Conservation (phyloP, 2,113 vertebrate genomes). For the Tupaia tana region DNA sequence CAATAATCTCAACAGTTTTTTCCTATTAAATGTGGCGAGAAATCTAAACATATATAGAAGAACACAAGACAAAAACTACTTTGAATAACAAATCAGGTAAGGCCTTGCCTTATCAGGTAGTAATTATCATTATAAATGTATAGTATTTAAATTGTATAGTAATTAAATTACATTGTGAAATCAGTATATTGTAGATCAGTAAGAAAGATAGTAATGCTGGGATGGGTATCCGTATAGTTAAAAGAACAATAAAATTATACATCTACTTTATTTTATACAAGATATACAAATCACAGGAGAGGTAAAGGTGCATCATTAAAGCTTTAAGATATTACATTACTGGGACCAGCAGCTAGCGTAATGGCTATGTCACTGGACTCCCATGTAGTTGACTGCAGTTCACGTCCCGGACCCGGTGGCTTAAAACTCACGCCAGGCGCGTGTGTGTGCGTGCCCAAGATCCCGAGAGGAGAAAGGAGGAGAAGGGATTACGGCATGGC, state of each 20-base stretch:
- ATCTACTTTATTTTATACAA: background rate
- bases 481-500: too few relatives aligned
- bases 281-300: background rate
- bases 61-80: background rate
- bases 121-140: background rate
- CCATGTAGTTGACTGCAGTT: too few relatives aligned
- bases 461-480: too few relatives aligned
- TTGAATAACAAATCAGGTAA: background rate
- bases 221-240: background rate
- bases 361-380: too few relatives aligned
- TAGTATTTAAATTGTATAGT: background rate
- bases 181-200: background rate
- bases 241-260: background rate
- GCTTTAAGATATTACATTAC: background rate
- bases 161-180: constrained; percentile 16
- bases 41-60: background rate
- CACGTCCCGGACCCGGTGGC: too few relatives aligned
- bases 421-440: too few relatives aligned
- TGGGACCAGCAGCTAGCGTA: too few relatives aligned
- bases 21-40: background rate
- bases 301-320: background rate
- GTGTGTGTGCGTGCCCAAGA: too few relatives aligned
- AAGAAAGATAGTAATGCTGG: background rate
- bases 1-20: background rate
- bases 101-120: background rate